Conservation (phyloP, 2,888 invertebrate genomes). For the Melanophora roralis region DNA sequence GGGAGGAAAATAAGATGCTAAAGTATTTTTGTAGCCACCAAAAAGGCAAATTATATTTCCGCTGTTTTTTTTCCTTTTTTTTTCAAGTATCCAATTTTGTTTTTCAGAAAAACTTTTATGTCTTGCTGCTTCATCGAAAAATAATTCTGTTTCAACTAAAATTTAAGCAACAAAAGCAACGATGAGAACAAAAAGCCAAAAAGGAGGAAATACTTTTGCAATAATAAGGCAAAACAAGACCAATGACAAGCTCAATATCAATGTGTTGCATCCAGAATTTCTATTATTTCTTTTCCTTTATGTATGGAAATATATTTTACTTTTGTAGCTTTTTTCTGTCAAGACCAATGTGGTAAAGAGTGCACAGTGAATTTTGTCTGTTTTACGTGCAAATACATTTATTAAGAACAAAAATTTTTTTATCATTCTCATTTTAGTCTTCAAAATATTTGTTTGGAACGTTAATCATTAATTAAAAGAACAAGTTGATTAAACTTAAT, state of each 20-base stretch:
- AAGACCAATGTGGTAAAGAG: neutral
- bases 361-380: conserved; percentile 3
- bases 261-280: conserved; percentile 36
- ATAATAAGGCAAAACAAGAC: conserved; percentile 36
- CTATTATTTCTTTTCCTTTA: neutral
- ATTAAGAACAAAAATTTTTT: too few relatives aligned
- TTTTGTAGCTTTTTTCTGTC: neutral
- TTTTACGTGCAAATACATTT: neutral
- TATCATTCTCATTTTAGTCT: too few relatives aligned
- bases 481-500: too few relatives aligned
- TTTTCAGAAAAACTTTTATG: conserved; percentile 8
- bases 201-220: conserved; percentile 13
- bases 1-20: neutral
- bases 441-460: too few relatives aligned
- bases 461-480: too few relatives aligned
- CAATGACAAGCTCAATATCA: conserved; percentile 47
- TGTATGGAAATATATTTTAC: conserved; percentile 26
- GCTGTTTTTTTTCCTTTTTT: conserved; percentile 13
- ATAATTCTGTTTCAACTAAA: conserved; percentile 14
- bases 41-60: conserved; percentile 58
- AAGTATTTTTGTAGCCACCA: conserved; percentile 47
- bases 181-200: neutral
- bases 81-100: conserved; percentile 41
- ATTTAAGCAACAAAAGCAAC: conserved; percentile 1
- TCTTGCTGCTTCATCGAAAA: conserved; percentile 6